Base-by-base conservation (phyloP, 2,797 vertebrate genomes). In the Pelochelys cantorii region DNA sequence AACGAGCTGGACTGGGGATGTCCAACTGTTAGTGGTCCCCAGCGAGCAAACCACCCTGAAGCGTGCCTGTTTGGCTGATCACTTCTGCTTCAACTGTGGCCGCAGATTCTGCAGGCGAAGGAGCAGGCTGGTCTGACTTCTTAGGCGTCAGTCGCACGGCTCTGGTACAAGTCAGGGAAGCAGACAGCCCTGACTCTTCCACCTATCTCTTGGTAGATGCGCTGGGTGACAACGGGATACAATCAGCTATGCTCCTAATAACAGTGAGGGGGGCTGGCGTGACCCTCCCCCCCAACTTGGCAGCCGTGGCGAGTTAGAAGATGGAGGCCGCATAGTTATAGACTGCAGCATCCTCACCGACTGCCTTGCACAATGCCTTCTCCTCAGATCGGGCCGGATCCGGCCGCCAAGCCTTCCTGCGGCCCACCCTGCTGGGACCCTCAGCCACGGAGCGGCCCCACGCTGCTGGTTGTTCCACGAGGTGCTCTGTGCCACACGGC, bases 11-110 rank as follows among this genome's bases (percentile, higher is more conserved):
- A 48, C 42, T 48, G 42, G 42, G 42, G 42, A 48, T 8, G 42
- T 48, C 42, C 42, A 48, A 48, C 42, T 8, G 8, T 48, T 25
- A 80, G 48, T n/a, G 1, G 27, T 3, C 54, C 0, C 1, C n/a
- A 37, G 62, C 29, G 12, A 9, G 17, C 6, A 37, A 3, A 79
- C 53, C 2, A n/a, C 75, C 54, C 0, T 7, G 62, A 53, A 53
- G 79, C 75, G 54, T 3, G 7, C 53, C 6, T 1, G 74, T 86
- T 42, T 1, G 0, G 86, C 14, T 7, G 31, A 37, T n/a, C 5
- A 37, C 2, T 5, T 75, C 27, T 0, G 1, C 48, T 71, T 1
- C 25, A 13, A 75, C 34, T 13, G 29, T 57, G 57, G n/a, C 27
- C n/a, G 34, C 55, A 10, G n/a, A 34, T 23, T 15, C 23, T 10